Conservation (phyloP, 2,113 vertebrate genomes). For the rabbit (Oryctolagus cuniculus) region DNA sequence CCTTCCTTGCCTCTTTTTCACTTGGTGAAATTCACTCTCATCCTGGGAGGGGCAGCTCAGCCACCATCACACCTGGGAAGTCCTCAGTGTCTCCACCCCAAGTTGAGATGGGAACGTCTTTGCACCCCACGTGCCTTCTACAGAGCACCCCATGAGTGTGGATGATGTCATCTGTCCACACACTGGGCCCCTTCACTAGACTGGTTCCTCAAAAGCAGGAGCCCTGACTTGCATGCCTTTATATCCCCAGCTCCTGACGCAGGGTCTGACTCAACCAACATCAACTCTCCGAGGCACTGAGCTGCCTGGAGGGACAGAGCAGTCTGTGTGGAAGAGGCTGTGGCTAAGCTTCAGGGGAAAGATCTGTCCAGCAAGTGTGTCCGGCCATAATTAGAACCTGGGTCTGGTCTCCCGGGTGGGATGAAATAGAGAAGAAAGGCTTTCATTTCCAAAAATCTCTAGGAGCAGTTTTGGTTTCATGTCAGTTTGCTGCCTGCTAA, state of each 20-base stretch:
- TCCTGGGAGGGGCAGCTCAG: neutral
- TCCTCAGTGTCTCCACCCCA: neutral
- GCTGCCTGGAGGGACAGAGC: neutral
- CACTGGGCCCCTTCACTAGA: neutral
- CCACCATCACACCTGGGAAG: neutral
- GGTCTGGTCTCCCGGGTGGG: neutral
- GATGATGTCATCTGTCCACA: neutral
- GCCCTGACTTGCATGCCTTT: neutral
- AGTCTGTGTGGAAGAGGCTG: neutral
- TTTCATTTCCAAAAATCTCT: slow-evolving; percentile 34
- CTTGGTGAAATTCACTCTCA: neutral
- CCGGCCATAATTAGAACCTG: neutral
- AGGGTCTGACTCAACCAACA: neutral
- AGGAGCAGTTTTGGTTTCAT: neutral
- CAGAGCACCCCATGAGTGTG: neutral
- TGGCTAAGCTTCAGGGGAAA: accelerated
- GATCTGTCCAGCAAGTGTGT: no score
- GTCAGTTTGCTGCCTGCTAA: neutral
- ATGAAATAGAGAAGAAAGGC: neutral
- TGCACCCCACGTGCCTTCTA: neutral
- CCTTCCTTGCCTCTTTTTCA: neutral
- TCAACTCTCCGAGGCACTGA: neutral
- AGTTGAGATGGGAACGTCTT: neutral
- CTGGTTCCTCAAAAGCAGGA: neutral
- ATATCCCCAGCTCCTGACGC: neutral